Percentiles rank a stretch among this genome's conserved stretches.
phyloP scores from a whole-genome alignment of 2,888 invertebrate species.

The Philhelius pedissequus region DNA sequence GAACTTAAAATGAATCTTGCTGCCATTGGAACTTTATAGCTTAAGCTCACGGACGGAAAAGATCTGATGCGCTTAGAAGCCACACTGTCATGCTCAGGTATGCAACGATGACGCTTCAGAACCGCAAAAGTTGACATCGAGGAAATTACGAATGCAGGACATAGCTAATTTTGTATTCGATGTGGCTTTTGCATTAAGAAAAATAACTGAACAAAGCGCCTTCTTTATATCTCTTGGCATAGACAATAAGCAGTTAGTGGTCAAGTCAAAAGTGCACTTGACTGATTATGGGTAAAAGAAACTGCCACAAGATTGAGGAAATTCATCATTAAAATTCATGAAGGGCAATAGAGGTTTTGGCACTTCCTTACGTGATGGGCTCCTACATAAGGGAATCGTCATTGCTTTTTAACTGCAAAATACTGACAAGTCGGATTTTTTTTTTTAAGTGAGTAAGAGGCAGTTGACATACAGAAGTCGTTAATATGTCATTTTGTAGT shows the following conservation, averaged over 20 bases:
- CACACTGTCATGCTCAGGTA: conserved; percentile 17
- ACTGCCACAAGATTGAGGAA: conserved; percentile 30
- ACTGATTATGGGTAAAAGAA: conserved; percentile 9
- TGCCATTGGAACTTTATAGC: background rate
- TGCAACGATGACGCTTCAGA: conserved; percentile 27
- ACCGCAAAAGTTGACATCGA: conserved; percentile 40
- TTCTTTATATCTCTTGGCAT: background rate
- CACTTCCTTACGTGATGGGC: background rate
- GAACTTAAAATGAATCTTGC: conserved; percentile 34
- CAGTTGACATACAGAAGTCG: no score
- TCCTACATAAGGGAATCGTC: background rate
- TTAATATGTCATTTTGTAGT: no score
- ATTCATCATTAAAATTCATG: conserved; percentile 45
- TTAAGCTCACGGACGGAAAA: background rate
- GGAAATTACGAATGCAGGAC: conserved; percentile 62
- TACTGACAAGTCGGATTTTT: background rate
- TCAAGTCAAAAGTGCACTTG: conserved; percentile 1
- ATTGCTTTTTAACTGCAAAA: background rate
- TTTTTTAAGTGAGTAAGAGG: background rate
- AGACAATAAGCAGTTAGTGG: background rate
- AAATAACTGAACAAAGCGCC: background rate
- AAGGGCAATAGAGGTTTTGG: conserved; percentile 17
- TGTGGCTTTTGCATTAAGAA: background rate
- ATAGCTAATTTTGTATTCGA: conserved; percentile 10
- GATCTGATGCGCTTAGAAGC: background rate